phyloP scores from a whole-genome alignment of 2,888 invertebrate species.

The Leptinotarsa peninsularis region DNA sequence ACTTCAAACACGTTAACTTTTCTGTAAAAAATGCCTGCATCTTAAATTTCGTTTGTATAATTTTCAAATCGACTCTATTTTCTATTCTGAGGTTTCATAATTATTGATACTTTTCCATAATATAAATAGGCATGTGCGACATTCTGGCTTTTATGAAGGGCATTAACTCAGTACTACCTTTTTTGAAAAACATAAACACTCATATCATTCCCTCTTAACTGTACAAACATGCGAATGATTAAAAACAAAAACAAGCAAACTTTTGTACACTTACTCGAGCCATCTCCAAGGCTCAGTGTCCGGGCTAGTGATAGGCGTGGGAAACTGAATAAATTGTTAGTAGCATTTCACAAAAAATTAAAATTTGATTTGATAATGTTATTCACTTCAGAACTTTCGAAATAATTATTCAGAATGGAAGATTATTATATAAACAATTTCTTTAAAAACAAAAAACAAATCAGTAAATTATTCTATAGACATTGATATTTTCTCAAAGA shows the following conservation, averaged over 20 bases:
- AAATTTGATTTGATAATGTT: conserved; percentile 18
- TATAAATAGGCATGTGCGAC: no score
- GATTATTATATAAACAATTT: not conserved
- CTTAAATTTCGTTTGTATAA: no score
- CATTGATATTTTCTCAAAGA: conserved; percentile 15
- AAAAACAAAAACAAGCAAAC: conserved; percentile 25
- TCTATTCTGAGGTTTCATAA: no score
- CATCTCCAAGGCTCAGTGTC: conserved; percentile 92
- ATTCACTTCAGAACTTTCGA: conserved; percentile 15
- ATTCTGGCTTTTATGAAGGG: no score
- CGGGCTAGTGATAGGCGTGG: conserved; percentile 89
- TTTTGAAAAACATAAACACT: not conserved
- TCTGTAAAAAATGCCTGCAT: no score
- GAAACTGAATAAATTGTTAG: conserved; percentile 75
- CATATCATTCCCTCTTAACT: not conserved
- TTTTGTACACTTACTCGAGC: conserved; percentile 79
- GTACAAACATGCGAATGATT: conserved; percentile 1
- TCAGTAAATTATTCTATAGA: not conserved
- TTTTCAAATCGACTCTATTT: no score
- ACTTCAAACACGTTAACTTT: no score
- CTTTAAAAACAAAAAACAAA: no score
- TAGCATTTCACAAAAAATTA: conserved; percentile 36
- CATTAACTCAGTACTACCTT: no score
- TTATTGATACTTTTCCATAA: no score
- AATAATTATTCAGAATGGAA: not conserved